Evolutionary conservation across 1,140 invertebrate species (phyloP).

Genomic region (Drosophila repletoides): DNA sequence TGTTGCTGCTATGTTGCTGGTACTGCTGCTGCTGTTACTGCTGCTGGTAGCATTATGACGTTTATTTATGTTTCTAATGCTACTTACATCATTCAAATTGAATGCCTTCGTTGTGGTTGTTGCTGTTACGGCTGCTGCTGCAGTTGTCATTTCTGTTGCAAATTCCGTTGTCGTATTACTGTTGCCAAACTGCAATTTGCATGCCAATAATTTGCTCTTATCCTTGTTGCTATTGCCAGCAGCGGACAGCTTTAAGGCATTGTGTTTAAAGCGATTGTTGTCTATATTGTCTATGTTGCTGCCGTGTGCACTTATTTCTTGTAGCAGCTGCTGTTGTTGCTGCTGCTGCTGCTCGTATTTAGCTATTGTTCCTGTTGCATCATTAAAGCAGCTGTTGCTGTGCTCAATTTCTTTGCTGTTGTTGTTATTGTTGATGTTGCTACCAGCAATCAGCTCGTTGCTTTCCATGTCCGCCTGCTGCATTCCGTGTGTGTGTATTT

Average conservation of each 20-base stretch:
- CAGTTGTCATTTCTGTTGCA: constrained; percentile 1
- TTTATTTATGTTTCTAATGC: constrained; percentile 66
- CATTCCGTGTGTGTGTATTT: constrained; percentile 55
- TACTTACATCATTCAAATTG: constrained; percentile 79
- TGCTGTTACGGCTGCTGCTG: constrained; percentile 5
- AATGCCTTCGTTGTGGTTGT: constrained; percentile 51
- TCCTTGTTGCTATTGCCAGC: constrained; percentile 28
- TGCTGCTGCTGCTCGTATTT: constrained; percentile 13
- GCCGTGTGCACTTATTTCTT: constrained; percentile 1
- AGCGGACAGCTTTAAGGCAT: constrained; percentile 42
- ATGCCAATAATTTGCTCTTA: constrained; percentile 15
- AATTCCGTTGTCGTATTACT: constrained; percentile 12
- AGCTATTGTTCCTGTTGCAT: constrained; percentile 1
- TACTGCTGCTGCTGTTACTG: constrained; percentile 31
- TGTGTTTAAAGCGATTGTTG: constrained; percentile 54
- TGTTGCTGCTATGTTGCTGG: constrained; percentile 1
- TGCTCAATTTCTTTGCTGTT: constrained; percentile 13
- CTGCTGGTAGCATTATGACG: constrained; percentile 65
- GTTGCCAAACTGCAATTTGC: constrained; percentile 31
- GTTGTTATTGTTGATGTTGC: constrained; percentile 2
- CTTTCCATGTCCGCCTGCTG: constrained; percentile 49
- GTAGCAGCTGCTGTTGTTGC: neutral
- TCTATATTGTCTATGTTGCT: constrained; percentile 26
- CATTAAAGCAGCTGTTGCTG: constrained; percentile 22
- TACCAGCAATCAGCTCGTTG: constrained; percentile 23